Conservation (phyloP, 1,140 invertebrate genomes). For the Muscidifurax raptorellus region DNA sequence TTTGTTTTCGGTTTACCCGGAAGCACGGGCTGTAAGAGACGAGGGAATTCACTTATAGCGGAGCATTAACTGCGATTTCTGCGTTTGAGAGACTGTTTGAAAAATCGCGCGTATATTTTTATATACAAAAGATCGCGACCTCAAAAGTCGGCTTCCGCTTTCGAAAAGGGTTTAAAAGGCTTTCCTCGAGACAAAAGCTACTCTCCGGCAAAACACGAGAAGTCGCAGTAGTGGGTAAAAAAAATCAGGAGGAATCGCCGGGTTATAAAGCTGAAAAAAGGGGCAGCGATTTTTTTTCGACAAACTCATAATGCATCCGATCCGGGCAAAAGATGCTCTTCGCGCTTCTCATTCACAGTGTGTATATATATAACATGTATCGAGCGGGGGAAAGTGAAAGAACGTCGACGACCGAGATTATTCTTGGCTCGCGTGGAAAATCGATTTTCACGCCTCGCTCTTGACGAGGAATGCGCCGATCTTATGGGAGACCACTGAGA, state of each 20-base stretch:
- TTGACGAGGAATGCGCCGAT: not conserved
- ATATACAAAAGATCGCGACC: too few relatives aligned
- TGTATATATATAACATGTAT: too few relatives aligned
- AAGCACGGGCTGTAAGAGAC: too few relatives aligned
- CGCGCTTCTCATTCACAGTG: not conserved
- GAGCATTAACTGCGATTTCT: too few relatives aligned
- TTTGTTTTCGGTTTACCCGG: too few relatives aligned
- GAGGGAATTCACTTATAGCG: too few relatives aligned
- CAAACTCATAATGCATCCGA: slow-evolving; percentile 22
- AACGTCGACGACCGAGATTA: slow-evolving; percentile 30
- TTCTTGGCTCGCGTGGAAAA: slow-evolving; percentile 32
- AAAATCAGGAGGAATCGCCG: not conserved
- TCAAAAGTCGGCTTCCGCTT: too few relatives aligned
- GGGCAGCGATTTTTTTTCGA: not conserved
- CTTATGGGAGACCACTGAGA: too few relatives aligned
- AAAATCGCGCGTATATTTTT: too few relatives aligned
- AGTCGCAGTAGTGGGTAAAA: slow-evolving; percentile 14
- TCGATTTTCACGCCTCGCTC: slow-evolving; percentile 41
- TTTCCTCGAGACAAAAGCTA: not conserved
- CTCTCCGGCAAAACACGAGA: too few relatives aligned
- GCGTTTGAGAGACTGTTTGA: too few relatives aligned
- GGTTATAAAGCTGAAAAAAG: not conserved
- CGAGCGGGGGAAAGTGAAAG: slow-evolving; percentile 21
- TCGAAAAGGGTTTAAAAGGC: too few relatives aligned
- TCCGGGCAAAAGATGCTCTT: not conserved